phyloP scores from a whole-genome alignment of 2,113 vertebrate species.

The Vidua macroura region DNA sequence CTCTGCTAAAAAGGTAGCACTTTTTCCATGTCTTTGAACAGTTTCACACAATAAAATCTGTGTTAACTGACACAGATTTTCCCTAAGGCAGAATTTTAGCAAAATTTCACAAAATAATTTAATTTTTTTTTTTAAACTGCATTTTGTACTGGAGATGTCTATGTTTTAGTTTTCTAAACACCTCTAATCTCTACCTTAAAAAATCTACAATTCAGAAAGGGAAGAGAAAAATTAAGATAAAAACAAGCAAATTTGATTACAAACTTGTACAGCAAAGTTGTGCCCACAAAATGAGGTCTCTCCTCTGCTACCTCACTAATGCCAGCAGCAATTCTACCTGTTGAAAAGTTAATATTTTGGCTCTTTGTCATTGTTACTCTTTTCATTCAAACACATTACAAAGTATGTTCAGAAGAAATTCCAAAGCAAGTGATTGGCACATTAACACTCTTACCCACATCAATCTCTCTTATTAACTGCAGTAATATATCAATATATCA shows the following conservation, averaged over 20 bases:
- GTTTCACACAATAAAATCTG: not conserved
- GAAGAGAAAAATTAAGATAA: not conserved
- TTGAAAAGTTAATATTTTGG: not conserved
- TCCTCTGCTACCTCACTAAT: rapidly evolving
- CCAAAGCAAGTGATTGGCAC: not conserved
- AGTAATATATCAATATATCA: not conserved
- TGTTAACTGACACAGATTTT: not conserved
- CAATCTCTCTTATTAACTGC: not conserved
- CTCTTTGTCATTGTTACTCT: not conserved
- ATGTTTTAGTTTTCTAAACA: not conserved
- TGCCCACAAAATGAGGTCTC: not conserved
- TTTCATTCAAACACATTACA: not conserved
- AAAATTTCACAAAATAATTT: not conserved
- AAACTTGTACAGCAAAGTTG: not conserved
- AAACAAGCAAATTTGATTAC: not conserved
- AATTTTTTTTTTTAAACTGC: not conserved
- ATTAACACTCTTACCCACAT: not conserved
- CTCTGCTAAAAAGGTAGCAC: not conserved
- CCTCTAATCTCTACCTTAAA: not conserved
- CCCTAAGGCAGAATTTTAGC: not conserved
- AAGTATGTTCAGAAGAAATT: not conserved
- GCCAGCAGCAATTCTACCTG: not conserved
- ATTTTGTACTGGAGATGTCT: not conserved
- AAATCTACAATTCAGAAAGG: not conserved
- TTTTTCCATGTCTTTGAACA: not conserved